phyloP scores from a whole-genome alignment of 2,888 invertebrate genomes.

The Slavum lentiscoides region DNA sequence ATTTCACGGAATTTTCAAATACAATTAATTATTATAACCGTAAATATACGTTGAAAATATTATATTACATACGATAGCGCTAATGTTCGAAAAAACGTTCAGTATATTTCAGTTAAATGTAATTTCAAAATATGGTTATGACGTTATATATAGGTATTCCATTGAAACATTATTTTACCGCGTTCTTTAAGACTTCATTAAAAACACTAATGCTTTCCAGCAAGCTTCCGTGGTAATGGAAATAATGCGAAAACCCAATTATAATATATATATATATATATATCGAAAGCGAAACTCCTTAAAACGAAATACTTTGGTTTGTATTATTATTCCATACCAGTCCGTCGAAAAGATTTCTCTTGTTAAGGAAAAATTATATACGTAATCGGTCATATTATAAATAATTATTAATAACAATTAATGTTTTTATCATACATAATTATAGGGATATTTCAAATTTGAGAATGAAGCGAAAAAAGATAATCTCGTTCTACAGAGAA shows the following conservation, averaged over 20 bases:
- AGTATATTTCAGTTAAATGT: not conserved
- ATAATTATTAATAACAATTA: too few relatives aligned
- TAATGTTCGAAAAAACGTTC: not conserved
- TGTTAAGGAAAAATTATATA: too few relatives aligned
- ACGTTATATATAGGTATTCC: not conserved
- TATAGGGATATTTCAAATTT: too few relatives aligned
- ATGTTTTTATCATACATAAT: too few relatives aligned
- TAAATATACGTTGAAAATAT: too few relatives aligned
- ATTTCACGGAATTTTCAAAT: not conserved
- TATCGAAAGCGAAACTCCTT: not conserved
- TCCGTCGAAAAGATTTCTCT: not conserved
- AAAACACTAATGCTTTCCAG: not conserved
- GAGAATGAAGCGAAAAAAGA: too few relatives aligned
- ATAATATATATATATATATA: not conserved
- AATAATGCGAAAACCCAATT: not conserved
- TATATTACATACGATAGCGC: too few relatives aligned
- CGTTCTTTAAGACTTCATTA: slow-evolving; percentile 13
- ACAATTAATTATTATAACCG: too few relatives aligned
- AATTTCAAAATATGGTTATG: not conserved
- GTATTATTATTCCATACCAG: not conserved
- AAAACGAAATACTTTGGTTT: not conserved
- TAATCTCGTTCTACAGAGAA: too few relatives aligned
- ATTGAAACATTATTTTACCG: slow-evolving; percentile 5
- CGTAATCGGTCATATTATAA: too few relatives aligned
- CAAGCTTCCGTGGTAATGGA: not conserved